Base-by-base conservation (phyloP, 2,113 vertebrate genomes). In the Ammodytes marinus region DNA sequence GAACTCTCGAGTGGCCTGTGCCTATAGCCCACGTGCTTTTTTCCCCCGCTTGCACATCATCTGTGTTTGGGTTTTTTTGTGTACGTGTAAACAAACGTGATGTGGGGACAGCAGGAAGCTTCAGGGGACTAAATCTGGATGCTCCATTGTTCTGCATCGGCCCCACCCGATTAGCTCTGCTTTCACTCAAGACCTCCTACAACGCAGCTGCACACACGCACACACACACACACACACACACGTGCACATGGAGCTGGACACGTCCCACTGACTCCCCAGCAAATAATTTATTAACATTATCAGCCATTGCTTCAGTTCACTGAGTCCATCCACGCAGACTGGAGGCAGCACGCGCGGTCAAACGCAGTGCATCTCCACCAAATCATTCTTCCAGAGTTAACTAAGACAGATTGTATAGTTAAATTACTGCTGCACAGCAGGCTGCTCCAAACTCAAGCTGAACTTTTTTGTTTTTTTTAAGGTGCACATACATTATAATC, bases 281-380 rank as follows among this genome's bases (percentile, higher is more conserved):
- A 50, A 69, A 54, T 74, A 63, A 68, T 91, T 86, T 77, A 64
- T 83, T 78, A 79, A 74, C 72, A 79, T 89, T 80, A 88, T 86
- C 88, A 87, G 78, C 76, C 19, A 77, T 50, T 53, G 49, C 17
- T 73, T 27, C 54, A 37, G 84, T 81, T 87, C 89, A 65, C 64
- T 5, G 64, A 84, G 82, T 80, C 78, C 84, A 82, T 39, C 11
- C 40, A 60, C 43, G 15, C 68, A 59, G 88, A 79, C 66, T 57
- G 72, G 75, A 80, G 74, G 75, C 90, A 68, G 76, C 47, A 50
- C 2, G 9, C 69, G 10, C 61, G 83, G 84, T 89, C 88, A 84
- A 66, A 69, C 80, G 58, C 68, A 76, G 78, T 67, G 87, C 77
- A 79, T 71, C 74, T 49, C 42, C 45, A 27, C 80, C 82, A 82